Percentiles rank a stretch among this genome's conserved stretches.
Evolutionary conservation across 2,888 invertebrate genomes (phyloP).

Genomic region (Timandra comae): DNA sequence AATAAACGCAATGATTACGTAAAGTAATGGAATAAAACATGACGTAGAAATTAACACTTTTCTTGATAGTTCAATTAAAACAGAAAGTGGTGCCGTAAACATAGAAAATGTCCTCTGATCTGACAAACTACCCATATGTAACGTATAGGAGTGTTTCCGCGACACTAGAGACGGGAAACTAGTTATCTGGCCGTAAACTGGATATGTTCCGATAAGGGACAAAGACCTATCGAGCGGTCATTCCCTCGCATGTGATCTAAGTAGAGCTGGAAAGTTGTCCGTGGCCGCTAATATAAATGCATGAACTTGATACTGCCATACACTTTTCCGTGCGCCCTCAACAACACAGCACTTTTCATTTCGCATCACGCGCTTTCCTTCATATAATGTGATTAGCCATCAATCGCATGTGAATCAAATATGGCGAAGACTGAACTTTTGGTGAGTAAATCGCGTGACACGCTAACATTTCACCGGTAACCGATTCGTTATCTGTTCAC

Average conservation of each 20-base stretch:
- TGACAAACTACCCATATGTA: constrained; percentile 15
- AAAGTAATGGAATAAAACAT: too few species aligned
- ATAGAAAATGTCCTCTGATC: constrained; percentile 3
- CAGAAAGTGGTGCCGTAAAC: not conserved
- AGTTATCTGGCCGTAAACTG: constrained; percentile 43
- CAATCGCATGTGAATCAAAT: constrained; percentile 20
- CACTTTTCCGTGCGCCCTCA: constrained; percentile 61
- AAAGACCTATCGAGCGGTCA: constrained; percentile 68
- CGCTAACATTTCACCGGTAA: constrained; percentile 5
- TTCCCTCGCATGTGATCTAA: constrained; percentile 58
- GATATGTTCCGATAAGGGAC: constrained; percentile 64
- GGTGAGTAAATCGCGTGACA: constrained; percentile 39
- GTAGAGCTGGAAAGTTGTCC: constrained; percentile 65
- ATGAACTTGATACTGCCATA: constrained; percentile 63
- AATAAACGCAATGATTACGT: too few species aligned
- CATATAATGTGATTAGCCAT: constrained; percentile 49
- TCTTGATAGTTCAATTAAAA: not conserved
- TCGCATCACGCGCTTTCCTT: constrained; percentile 40
- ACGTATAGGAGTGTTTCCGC: constrained; percentile 35
- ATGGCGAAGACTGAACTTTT: constrained; percentile 57
- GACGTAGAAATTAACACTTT: too few species aligned
- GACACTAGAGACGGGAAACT: constrained; percentile 36
- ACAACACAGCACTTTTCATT: constrained; percentile 61
- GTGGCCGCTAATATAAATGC: constrained; percentile 63
- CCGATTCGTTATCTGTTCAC: constrained; percentile 8